Conservation (phyloP, 2,113 vertebrate species). For the Bujurquina vittata region DNA sequence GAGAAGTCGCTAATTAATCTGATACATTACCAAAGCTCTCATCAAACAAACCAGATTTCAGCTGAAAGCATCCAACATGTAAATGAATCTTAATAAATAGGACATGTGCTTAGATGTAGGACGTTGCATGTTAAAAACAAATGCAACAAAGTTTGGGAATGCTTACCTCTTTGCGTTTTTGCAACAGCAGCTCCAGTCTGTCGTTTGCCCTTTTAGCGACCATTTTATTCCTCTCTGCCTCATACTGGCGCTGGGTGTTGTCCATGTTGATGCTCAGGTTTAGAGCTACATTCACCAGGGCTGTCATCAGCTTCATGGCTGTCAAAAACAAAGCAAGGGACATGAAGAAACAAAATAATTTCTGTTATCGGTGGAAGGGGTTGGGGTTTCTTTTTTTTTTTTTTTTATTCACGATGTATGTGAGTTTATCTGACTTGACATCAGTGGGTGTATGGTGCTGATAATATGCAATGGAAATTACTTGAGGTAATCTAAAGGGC, state of each 20-base stretch:
- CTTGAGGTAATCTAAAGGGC: background rate
- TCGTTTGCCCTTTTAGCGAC: conserved; percentile 97
- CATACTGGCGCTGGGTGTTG: conserved; percentile 98
- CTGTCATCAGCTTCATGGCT: conserved; percentile 99
- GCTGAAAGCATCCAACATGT: background rate
- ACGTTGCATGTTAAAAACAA: background rate
- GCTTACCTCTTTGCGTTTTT: conserved; percentile 97
- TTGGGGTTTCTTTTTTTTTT: background rate
- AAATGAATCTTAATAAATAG: background rate
- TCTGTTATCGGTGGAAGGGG: background rate
- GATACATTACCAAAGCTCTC: background rate
- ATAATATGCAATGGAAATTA: background rate
- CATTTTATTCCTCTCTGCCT: conserved; percentile 97
- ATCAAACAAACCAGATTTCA: background rate
- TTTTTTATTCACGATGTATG: background rate
- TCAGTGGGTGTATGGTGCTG: background rate
- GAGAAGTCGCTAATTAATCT: background rate
- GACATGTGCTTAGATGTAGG: background rate
- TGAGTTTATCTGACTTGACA: background rate
- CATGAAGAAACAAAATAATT: background rate
- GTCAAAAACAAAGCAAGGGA: conserved; percentile 31
- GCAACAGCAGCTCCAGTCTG: conserved; percentile 92
- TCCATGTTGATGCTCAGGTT: conserved; percentile 99
- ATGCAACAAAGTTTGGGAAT: background rate
- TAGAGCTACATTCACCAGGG: conserved; percentile 98